These are phyloP conservation scores for Sciaenops ocellatus DNA, from an alignment of 2,797 vertebrate genomes.

Conservation along the genomic window DNA sequence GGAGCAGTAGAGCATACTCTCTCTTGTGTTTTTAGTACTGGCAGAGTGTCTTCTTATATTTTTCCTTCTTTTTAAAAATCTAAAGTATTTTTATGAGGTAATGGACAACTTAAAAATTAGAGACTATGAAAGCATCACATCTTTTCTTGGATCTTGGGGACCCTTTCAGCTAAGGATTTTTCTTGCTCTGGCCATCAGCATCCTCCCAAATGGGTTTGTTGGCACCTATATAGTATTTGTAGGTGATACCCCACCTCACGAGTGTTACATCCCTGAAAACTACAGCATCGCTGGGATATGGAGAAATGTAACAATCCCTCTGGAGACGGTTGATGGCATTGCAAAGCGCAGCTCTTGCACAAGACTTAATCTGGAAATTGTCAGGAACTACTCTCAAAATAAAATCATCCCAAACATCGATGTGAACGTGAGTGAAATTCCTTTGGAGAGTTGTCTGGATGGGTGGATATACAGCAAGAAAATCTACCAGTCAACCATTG, in stretches of 20 bases:
- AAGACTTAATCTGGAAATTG: slow-evolving; percentile 83
- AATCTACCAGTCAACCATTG: slow-evolving; percentile 83
- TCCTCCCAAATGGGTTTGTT: slow-evolving; percentile 90
- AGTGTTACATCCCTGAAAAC: slow-evolving; percentile 83
- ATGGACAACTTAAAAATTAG: slow-evolving; percentile 56
- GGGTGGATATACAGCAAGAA: slow-evolving; percentile 86
- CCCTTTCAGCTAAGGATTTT: slow-evolving; percentile 88
- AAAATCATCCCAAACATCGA: slow-evolving; percentile 82
- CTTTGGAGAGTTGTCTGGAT: slow-evolving; percentile 83
- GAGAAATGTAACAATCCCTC: slow-evolving; percentile 86
- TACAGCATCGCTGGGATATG: slow-evolving; percentile 86
- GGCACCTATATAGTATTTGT: slow-evolving; percentile 86
- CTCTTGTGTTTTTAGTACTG: background rate
- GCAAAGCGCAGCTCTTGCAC: slow-evolving; percentile 81
- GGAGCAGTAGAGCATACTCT: background rate
- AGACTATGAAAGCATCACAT: slow-evolving; percentile 84
- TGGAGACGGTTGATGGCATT: slow-evolving; percentile 68
- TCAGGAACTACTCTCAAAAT: slow-evolving; percentile 83
- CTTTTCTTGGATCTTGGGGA: slow-evolving; percentile 89
- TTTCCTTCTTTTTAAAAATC: background rate
- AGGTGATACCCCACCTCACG: slow-evolving; percentile 85
- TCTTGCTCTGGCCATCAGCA: slow-evolving; percentile 89
- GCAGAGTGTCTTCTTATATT: background rate
- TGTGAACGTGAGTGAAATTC: slow-evolving; percentile 84
- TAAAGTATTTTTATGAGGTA: background rate